Percentiles rank a stretch among this genome's conserved stretches.
Conservation (phyloP, 2,888 invertebrate genomes). For the Agriotes lineatus region DNA sequence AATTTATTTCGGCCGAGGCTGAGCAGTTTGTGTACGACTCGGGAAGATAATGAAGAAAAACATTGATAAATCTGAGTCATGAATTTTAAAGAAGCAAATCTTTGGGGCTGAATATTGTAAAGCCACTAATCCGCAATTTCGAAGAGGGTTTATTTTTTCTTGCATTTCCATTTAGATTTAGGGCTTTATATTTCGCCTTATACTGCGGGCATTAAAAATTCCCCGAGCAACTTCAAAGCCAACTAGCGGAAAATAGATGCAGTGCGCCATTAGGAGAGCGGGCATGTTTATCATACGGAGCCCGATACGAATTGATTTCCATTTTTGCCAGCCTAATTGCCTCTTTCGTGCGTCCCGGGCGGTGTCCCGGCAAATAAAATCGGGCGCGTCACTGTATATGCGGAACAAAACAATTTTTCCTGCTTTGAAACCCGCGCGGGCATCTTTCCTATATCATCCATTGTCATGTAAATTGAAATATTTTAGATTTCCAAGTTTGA, state of each 20-base stretch:
- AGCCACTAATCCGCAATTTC: slow-evolving; percentile 45
- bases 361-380: no score
- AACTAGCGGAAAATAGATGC: slow-evolving; percentile 44
- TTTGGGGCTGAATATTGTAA: slow-evolving; percentile 42
- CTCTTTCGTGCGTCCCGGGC: background rate
- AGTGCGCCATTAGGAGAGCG: slow-evolving; percentile 42
- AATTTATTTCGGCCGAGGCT: slow-evolving; percentile 28
- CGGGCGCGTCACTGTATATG: no score
- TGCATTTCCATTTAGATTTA: slow-evolving; percentile 45
- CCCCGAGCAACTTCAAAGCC: slow-evolving; percentile 39
- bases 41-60: slow-evolving; percentile 41
- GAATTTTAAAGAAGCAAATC: slow-evolving; percentile 42
- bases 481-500: slow-evolving; percentile 21
- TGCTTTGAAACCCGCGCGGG: slow-evolving; percentile 7
- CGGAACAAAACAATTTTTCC: slow-evolving; percentile 21
- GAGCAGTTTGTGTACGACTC: slow-evolving; percentile 33
- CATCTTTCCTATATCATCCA: slow-evolving; percentile 12
- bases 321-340: slow-evolving; percentile 15
- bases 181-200: slow-evolving; percentile 37
- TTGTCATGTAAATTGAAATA: slow-evolving; percentile 31
- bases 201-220: slow-evolving; percentile 41
- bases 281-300: slow-evolving; percentile 26
- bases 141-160: slow-evolving; percentile 37
- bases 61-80: slow-evolving; percentile 41
- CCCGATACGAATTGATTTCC: slow-evolving; percentile 12